Evolutionary conservation across 2,888 invertebrate species (phyloP), one percentile per base, ranked within the genome.

Genomic region (Hypselothyrea guttata): DNA sequence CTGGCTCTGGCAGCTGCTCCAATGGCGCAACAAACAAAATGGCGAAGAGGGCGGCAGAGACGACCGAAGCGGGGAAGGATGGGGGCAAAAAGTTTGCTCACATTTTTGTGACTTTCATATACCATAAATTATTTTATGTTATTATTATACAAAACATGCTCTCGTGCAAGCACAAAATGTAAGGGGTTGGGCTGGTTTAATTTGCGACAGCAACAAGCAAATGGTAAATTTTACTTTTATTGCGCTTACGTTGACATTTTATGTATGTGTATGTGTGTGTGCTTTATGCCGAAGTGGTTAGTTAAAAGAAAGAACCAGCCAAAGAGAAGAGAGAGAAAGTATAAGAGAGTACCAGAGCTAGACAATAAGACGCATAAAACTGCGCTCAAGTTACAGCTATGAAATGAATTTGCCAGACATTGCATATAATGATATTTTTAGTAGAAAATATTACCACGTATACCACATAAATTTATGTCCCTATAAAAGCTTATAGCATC

Each of bases 41-140:
- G 13, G 13, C 12, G 34, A 1, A 12, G 3, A 37, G 22, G 15
- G 35, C 35, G 15, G 35, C 15, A 16, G 22, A 22, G 22, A n/a
- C n/a, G n/a, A n/a, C n/a, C n/a, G 22, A 22, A 22, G 22, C 22
- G 5, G 16, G 8, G 16, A n/a, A n/a, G 37, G 22, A 5, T 5
- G 22, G 22, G 22, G 22, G 22, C 3, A 2, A 54, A 48, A 53
- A 72, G 42, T 74, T 52, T 49, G 40, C 52, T 63, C 38, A 62
- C 77, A 85, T 85, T 84, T 81, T 84, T 84, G 84, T 77, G 81
- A 86, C 81, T 81, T 86, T 86, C 78, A 82, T 82, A 64, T 70
- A 82, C 84, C 84, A 82, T 82, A 82, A 82, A 84, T 82, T 86
- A 82, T 78, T 82, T 82, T 57, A 84, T 86, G 78, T 84, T 81